A percentile compares a stretch with the other conserved stretches of the same genome.
phyloP scores from a whole-genome alignment of 53 echinoderm and acorn worm genomes.

The Holothuria scabra region DNA sequence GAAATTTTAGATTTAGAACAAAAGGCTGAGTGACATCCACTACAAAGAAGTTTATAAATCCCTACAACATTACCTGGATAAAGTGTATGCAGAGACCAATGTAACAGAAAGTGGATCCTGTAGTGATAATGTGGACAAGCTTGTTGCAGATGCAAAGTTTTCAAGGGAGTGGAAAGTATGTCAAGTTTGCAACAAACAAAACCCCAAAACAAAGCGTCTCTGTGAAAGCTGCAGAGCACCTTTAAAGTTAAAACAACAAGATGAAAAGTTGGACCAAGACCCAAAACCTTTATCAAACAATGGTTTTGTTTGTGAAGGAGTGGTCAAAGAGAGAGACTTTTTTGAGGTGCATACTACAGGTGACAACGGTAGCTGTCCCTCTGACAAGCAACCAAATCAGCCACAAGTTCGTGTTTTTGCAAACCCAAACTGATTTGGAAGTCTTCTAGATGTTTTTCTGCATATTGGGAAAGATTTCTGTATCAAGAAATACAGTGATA shows the following conservation, averaged over 20 bases:
- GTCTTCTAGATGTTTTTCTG: conserved; percentile 48
- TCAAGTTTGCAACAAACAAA: conserved; percentile 1
- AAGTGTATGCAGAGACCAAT: background rate
- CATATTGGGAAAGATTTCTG: conserved; percentile 51
- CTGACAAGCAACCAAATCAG: background rate
- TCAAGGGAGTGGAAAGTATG: conserved; percentile 2
- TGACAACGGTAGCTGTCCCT: background rate
- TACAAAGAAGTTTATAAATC: conserved; percentile 16
- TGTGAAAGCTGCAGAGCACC: background rate
- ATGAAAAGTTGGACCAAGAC: background rate
- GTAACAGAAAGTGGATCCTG: background rate
- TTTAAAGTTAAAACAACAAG: conserved; percentile 10
- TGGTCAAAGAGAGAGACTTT: background rate
- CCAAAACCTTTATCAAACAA: background rate
- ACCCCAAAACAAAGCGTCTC: conserved; percentile 27
- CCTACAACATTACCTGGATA: background rate
- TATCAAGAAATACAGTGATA: conserved; percentile 50
- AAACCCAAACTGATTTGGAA: conserved; percentile 63
- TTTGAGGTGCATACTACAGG: background rate
- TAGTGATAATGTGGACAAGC: conserved; percentile 4
- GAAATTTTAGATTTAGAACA: background rate
- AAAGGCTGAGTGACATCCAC: background rate
- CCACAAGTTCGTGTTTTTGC: conserved; percentile 25
- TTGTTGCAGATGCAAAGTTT: background rate
- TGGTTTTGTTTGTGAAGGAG: background rate